Base-by-base conservation (phyloP, 1,140 invertebrate genomes). In the Macrobrachium nipponense region DNA sequence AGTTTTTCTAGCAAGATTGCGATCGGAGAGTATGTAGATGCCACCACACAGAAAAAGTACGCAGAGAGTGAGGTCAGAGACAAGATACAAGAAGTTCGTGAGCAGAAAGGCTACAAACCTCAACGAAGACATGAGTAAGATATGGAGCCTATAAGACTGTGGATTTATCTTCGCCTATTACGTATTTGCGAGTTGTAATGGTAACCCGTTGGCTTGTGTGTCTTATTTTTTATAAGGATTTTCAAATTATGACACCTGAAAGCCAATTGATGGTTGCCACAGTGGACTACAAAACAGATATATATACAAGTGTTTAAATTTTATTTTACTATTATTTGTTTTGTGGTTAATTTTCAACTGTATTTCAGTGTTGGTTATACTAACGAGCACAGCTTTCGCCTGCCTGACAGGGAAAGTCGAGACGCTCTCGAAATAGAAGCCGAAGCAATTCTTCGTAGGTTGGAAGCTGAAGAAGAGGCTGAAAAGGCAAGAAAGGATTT, bases 1-100 rank as follows among this genome's bases (percentile, higher is more conserved):
- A 97, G 95, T 61, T 98, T 98, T 91, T 97, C 95, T 76, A 95
- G 96, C 58, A 95, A 96, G 85, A 93, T 95, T 0, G 93, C 98
- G 76, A 93, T 99, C 62, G 98, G 98, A 11, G 96, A 98, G 82
- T 98, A 98, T 90, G 92, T 97, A 20, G 96, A 89, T 27, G 82
- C 86, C 15, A 85, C 77, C 36, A 70, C 88, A 27, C 86, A 85
- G 58, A 62, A 66, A 27, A 77, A 82, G 18, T 83, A 87, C 66
- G 36, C 66, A 15, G 88, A 89, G 62, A 44, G 62, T 18, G 86
- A 89, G 20, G 80, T 89, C 12, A 70, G 86, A 6, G 86, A 87
- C 6, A 85, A 68, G 20, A 87, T 89, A 23, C 59, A 66, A 20
- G 76, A 89, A 72, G 82, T 89, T 36, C 81, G 88, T 10, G 86